Conservation (phyloP, 92 coral and sea anemone species). For the Phenganax stokvisi region DNA sequence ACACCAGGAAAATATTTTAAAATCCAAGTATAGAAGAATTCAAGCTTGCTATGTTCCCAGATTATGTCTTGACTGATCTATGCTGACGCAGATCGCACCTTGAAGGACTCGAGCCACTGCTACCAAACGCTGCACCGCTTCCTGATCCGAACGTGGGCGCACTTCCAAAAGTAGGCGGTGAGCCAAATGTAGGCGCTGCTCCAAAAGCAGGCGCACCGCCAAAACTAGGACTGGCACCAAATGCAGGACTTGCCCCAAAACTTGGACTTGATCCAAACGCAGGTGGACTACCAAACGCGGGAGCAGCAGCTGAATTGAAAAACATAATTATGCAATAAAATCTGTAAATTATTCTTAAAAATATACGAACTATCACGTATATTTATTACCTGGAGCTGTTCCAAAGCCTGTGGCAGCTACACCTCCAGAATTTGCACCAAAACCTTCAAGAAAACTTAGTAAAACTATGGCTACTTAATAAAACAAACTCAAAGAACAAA, state of each 20-base stretch:
- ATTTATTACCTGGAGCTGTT: neutral
- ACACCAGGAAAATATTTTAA: too few species aligned
- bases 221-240: constrained; percentile 14
- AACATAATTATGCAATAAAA: neutral
- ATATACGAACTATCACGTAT: too few species aligned
- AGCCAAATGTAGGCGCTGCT: constrained; percentile 10
- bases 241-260: constrained; percentile 14
- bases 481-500: neutral
- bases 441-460: neutral
- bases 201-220: constrained; percentile 11
- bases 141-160: constrained; percentile 7
- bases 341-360: neutral
- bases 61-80: neutral
- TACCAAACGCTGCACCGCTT: neutral
- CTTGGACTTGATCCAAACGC: constrained; percentile 1
- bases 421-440: constrained; percentile 19
- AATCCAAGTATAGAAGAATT: too few species aligned
- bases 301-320: constrained; percentile 5
- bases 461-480: neutral
- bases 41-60: neutral
- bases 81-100: neutral
- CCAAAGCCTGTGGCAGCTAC: constrained; percentile 13
- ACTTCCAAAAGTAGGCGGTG: constrained; percentile 1
- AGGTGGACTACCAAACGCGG: constrained; percentile 14
- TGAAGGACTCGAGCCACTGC: constrained; percentile 7